Evolutionary conservation across 2,797 vertebrate genomes (phyloP).

Genomic region (Macropus fuliginosus): DNA sequence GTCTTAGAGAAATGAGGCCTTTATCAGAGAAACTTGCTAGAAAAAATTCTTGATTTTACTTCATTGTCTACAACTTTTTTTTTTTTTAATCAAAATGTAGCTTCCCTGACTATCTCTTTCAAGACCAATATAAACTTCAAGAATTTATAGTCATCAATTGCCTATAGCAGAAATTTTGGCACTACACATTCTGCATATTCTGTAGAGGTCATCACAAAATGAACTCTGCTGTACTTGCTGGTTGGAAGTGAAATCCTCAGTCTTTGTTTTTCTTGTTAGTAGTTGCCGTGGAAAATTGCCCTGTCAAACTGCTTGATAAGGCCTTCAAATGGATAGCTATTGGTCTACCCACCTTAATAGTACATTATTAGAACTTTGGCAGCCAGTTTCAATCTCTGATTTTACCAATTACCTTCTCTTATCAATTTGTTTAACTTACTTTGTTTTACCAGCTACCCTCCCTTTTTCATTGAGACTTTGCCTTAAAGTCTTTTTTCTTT

Average conservation of each 20-base stretch:
- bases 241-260: background rate
- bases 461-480: background rate
- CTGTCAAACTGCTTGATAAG: background rate
- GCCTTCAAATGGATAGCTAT: background rate
- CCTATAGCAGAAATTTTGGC: background rate
- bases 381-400: background rate
- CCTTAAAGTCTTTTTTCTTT: background rate
- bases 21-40: background rate
- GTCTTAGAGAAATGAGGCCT: background rate
- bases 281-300: background rate
- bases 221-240: background rate
- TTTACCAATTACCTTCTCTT: background rate
- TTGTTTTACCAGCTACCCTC: background rate
- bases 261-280: background rate
- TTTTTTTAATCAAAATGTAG: background rate
- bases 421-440: background rate
- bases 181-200: background rate
- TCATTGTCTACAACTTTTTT: background rate
- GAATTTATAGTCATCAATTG: background rate
- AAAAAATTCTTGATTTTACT: background rate
- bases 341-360: background rate
- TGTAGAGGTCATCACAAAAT: background rate
- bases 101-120: background rate
- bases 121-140: background rate
- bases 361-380: background rate